Conservation (phyloP, 2,113 vertebrate genomes). For the Hippocampus zosterae region DNA sequence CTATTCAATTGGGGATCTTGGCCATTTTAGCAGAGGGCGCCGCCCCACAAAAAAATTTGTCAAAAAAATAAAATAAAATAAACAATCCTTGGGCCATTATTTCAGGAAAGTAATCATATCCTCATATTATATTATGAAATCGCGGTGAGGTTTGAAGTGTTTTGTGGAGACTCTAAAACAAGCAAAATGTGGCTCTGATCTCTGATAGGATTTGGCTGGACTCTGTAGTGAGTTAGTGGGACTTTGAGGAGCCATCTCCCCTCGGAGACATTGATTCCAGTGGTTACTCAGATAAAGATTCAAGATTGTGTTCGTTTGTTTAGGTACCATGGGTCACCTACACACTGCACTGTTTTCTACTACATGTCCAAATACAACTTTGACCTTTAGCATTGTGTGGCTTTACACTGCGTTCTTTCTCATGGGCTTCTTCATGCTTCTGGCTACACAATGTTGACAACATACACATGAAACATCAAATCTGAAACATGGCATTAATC, state of each 20-base stretch:
- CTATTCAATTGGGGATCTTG: too few relatives aligned
- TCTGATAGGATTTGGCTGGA: slow-evolving; percentile 44
- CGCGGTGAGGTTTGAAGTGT: background rate
- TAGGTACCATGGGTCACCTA: slow-evolving; percentile 31
- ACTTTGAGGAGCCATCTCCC: slow-evolving; percentile 54
- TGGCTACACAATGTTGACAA: background rate
- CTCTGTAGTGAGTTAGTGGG: slow-evolving; percentile 23
- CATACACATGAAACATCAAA: background rate
- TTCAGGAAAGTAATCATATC: background rate
- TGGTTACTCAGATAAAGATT: slow-evolving; percentile 45
- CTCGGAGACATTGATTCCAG: slow-evolving; percentile 42
- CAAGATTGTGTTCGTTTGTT: slow-evolving; percentile 19
- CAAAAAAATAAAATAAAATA: too few relatives aligned
- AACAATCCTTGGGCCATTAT: background rate
- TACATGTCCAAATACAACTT: slow-evolving; percentile 32
- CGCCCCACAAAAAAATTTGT: too few relatives aligned
- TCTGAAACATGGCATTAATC: background rate
- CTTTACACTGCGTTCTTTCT: slow-evolving; percentile 1
- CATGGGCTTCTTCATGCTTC: background rate
- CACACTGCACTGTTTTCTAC: slow-evolving; percentile 42
- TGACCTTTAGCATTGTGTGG: slow-evolving; percentile 28
- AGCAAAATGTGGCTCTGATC: slow-evolving; percentile 2
- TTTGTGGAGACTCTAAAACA: background rate
- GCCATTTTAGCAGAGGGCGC: too few relatives aligned
- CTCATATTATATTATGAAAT: background rate